A percentile compares a stretch with the other conserved stretches of the same genome.
Evolutionary conservation across 2,888 invertebrate species (phyloP).

Genomic region (Athalia rosae): DNA sequence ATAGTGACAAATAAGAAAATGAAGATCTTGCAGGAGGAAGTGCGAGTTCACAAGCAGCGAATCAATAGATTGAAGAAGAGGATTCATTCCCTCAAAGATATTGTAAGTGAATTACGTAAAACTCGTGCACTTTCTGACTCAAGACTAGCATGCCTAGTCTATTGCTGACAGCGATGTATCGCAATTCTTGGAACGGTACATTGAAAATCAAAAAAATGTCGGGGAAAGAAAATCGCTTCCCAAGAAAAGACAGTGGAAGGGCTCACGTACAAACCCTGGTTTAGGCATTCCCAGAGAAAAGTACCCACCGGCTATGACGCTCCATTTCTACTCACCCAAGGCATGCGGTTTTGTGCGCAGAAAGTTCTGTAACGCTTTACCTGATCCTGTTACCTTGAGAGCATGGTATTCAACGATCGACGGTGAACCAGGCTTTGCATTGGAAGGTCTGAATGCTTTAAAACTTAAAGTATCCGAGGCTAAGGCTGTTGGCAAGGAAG

Average conservation of each 20-base stretch:
- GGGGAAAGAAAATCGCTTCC: constrained; percentile 5
- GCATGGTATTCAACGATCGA: constrained; percentile 44
- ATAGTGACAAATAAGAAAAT: not conserved
- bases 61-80: constrained; percentile 30
- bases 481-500: constrained; percentile 38
- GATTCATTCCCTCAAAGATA: constrained; percentile 27
- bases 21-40: not conserved
- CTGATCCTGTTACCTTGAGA: constrained; percentile 1
- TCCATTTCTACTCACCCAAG: constrained; percentile 24
- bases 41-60: constrained; percentile 19
- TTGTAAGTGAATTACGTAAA: constrained; percentile 39
- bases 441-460: constrained; percentile 48
- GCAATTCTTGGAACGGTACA: constrained; percentile 39
- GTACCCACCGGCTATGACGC: constrained; percentile 46
- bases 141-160: constrained; percentile 36
- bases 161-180: constrained; percentile 46
- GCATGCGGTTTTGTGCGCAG: constrained; percentile 8
- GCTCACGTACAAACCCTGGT: constrained; percentile 11
- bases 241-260: constrained; percentile 20
- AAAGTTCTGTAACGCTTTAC: constrained; percentile 5
- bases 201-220: constrained; percentile 24
- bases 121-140: constrained; percentile 15
- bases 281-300: constrained; percentile 39
- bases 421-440: constrained; percentile 50
- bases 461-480: constrained; percentile 44